Conservation (phyloP, 2,888 invertebrate species). For the Yponomeuta evonymella region DNA sequence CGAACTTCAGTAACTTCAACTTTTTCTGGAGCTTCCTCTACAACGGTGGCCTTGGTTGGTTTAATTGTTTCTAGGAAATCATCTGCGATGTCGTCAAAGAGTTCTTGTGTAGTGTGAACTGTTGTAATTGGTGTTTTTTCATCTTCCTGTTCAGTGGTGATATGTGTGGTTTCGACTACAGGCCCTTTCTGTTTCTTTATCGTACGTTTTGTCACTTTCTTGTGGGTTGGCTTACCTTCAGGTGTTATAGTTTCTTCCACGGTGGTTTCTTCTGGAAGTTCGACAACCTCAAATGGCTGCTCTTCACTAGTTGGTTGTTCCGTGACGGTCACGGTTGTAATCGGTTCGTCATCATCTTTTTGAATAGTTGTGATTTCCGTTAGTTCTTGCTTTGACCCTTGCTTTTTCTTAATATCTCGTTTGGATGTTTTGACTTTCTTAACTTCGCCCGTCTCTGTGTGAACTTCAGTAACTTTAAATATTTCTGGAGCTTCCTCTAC, state of each 20-base stretch:
- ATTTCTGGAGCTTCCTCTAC: constrained; percentile 22
- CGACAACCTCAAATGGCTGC: constrained; percentile 29
- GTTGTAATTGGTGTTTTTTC: constrained; percentile 31
- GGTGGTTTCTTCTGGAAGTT: constrained; percentile 27
- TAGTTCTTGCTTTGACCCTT: constrained; percentile 43
- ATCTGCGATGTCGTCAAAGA: constrained; percentile 15
- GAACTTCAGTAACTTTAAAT: constrained; percentile 24
- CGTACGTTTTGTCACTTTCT: constrained; percentile 17
- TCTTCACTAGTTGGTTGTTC: constrained; percentile 15
- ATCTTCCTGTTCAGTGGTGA: constrained; percentile 64
- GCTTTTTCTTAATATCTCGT: constrained; percentile 40
- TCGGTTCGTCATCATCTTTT: constrained; percentile 30
- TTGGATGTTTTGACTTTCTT: constrained; percentile 26
- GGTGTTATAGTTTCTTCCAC: constrained; percentile 20
- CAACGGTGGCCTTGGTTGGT: constrained; percentile 7
- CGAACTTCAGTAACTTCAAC: constrained; percentile 38
- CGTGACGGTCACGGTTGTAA: constrained; percentile 16
- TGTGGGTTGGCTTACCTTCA: constrained; percentile 17
- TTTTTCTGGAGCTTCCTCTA: constrained; percentile 34
- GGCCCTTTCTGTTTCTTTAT: constrained; percentile 42
- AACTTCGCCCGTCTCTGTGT: constrained; percentile 24
- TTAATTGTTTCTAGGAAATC: constrained; percentile 22
- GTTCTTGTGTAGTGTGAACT: constrained; percentile 30
- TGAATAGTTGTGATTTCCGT: constrained; percentile 48
- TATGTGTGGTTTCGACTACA: constrained; percentile 54